Base-by-base conservation (phyloP, 2,888 invertebrate species). In the Himalopsyche japonica region DNA sequence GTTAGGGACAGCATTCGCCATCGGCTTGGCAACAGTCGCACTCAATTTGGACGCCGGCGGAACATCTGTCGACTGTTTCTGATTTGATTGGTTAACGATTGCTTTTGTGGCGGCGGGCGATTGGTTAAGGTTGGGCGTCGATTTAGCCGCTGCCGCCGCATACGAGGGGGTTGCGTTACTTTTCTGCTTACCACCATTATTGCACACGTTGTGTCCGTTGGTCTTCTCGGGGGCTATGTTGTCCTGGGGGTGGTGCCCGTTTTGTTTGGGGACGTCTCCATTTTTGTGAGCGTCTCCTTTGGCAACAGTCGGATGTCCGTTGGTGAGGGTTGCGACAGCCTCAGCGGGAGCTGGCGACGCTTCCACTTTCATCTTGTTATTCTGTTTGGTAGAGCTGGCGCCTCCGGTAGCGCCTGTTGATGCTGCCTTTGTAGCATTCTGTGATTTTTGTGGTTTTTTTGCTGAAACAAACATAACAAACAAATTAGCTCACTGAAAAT, bases 71-170 rank as follows among this genome's bases (percentile, higher is more conserved):
- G 43, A 43, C 43, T 70, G 70, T 27, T 70, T 70, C 43, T 43
- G 43, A 70, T 70, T 70, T 30, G 70, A 70, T 70, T 70, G 70
- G 70, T 70, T 82, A 83, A 82, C 82, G 79, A 81, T 81, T 24
- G 83, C 34, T 76, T 80, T 49, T 47, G 84, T 84, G 83, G 80
- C 32, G 32, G 81, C 64, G 81, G 37, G n/a, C 57, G 84, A 43
- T 70, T 30, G 70, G 70, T 70, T 70, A 70, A 70, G 70, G 79
- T 80, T 80, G 49, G 81, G 43, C 70, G 81, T 47, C 64, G 80
- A 78, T 76, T 82, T 83, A 70, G 82, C 83, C 12, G 81, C 85
- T 30, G 85, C 85, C 24, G 85, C 85, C 64, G 85, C 85, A 27
- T 85, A 85, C 10, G 85, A 85, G 47, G 85, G 83, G 10, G 85